Conservation (phyloP, 1,140 invertebrate genomes). For the Ooceraea biroi region DNA sequence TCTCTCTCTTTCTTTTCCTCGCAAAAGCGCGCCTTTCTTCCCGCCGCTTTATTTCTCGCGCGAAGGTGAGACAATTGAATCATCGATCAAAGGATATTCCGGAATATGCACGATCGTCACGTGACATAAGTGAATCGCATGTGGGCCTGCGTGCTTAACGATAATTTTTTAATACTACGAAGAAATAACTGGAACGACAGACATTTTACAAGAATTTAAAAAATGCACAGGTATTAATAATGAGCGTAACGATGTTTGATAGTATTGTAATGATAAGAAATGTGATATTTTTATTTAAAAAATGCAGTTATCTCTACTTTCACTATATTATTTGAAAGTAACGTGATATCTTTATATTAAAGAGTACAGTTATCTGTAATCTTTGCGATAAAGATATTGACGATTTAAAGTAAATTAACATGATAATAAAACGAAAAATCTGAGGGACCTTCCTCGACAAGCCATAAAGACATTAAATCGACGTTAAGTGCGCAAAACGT, state of each 20-base stretch:
- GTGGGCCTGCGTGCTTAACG: too few relatives aligned
- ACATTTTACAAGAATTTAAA: too few relatives aligned
- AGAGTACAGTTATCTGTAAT: too few relatives aligned
- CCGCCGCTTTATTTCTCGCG: constrained; percentile 3
- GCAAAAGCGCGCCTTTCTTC: background rate
- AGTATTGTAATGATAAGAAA: background rate
- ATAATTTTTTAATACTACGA: constrained; percentile 11
- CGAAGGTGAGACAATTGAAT: constrained; percentile 37
- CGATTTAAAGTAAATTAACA: background rate
- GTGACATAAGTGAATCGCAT: constrained; percentile 4
- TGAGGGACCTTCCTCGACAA: background rate
- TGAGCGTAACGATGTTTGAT: background rate
- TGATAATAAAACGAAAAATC: background rate
- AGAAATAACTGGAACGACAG: too few relatives aligned
- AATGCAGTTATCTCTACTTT: too few relatives aligned
- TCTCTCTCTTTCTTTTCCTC: constrained; percentile 22
- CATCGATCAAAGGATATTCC: constrained; percentile 38
- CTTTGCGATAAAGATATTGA: too few relatives aligned
- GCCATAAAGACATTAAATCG: background rate
- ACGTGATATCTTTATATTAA: too few relatives aligned
- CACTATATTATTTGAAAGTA: too few relatives aligned
- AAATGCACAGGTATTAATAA: too few relatives aligned
- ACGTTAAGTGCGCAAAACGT: constrained; percentile 37
- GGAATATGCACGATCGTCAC: constrained; percentile 1
- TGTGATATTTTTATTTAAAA: too few relatives aligned